Conservation (phyloP, 2,888 invertebrate genomes). For the Cacoxenus indagator region DNA sequence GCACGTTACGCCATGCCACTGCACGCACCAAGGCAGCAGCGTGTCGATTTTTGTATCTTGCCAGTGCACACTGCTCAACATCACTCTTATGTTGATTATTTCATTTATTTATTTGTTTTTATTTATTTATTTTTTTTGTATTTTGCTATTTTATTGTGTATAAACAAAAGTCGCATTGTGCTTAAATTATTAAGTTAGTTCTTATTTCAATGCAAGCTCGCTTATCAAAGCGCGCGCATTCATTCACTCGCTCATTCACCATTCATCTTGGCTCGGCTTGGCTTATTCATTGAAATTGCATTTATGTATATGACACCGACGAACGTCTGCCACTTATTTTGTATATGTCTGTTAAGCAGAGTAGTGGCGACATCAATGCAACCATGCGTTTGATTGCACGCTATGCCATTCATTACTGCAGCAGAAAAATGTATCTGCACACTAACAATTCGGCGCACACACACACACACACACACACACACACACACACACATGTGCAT, state of each 20-base stretch:
- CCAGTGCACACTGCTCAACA: background rate
- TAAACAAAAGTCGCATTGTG: slow-evolving; percentile 18
- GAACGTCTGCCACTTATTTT: background rate
- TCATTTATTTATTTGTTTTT: background rate
- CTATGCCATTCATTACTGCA: background rate
- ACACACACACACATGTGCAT: background rate
- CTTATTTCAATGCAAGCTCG: background rate
- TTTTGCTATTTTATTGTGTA: background rate
- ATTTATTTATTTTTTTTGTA: background rate
- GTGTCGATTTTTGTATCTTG: background rate
- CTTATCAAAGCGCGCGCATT: slow-evolving; percentile 10
- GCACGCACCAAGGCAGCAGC: background rate
- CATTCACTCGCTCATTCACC: background rate
- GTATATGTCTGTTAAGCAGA: background rate
- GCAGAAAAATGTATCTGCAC: background rate
- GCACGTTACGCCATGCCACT: background rate
- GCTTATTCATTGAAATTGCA: background rate
- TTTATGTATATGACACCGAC: background rate
- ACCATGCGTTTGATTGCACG: background rate
- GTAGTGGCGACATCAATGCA: background rate
- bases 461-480: background rate
- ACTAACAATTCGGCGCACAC: background rate
- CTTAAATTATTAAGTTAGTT: slow-evolving; percentile 14
- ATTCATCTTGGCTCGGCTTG: background rate
- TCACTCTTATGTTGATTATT: background rate